These are phyloP conservation scores for Poeciliopsis occidentalis DNA, from an alignment of 2,113 vertebrate genomes.

Conservation along the genomic window DNA sequence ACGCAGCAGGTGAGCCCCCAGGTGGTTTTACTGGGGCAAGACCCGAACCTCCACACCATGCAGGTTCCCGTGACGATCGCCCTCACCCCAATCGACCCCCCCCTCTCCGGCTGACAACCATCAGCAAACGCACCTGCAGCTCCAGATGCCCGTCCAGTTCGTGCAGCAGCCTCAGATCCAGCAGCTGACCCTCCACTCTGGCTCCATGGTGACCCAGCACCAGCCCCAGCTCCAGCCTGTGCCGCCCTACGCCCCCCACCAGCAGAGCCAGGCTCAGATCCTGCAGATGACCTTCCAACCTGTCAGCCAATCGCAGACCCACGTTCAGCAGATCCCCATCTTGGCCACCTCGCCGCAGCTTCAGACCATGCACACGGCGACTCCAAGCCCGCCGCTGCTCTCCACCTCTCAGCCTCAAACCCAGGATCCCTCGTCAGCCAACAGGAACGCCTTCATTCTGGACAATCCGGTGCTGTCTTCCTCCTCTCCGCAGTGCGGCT, in stretches of 20 bases:
- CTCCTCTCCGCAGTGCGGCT: slow-evolving; percentile 62
- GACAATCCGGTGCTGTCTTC: slow-evolving; percentile 60
- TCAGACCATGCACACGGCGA: slow-evolving; percentile 59
- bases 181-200: slow-evolving; percentile 73
- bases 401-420: slow-evolving; percentile 59
- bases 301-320: slow-evolving; percentile 67
- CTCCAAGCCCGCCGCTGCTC: slow-evolving; percentile 47
- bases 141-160: slow-evolving; percentile 79
- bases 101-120: slow-evolving; percentile 67
- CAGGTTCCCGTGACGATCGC: slow-evolving; percentile 79
- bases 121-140: slow-evolving; percentile 77
- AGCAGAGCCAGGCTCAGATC: slow-evolving; percentile 74
- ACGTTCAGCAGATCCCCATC: slow-evolving; percentile 75
- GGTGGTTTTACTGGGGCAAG: slow-evolving; percentile 78
- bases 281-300: slow-evolving; percentile 81
- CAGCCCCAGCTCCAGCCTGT: slow-evolving; percentile 58
- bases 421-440: slow-evolving; percentile 53
- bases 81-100: slow-evolving; percentile 71
- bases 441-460: slow-evolving; percentile 66
- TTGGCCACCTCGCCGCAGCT: slow-evolving; percentile 69
- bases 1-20: slow-evolving; percentile 73
- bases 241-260: slow-evolving; percentile 66
- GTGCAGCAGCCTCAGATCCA: slow-evolving; percentile 75
- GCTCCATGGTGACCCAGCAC: slow-evolving; percentile 63
- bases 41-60: slow-evolving; percentile 77